phyloP scores from a whole-genome alignment of 2,797 vertebrate species.

The Amniataba percoides region DNA sequence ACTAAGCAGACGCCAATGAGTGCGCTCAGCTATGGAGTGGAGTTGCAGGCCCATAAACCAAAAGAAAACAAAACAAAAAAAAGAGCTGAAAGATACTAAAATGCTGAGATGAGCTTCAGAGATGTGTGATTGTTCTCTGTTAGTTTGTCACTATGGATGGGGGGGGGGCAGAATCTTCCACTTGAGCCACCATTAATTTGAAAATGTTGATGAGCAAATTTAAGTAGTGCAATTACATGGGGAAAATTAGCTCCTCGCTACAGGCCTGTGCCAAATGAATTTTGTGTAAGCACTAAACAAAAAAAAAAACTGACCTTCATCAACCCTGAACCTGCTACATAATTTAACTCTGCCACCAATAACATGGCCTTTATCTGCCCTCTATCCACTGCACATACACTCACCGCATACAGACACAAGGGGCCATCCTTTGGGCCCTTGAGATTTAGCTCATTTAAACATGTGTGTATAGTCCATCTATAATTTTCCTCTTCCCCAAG shows the following conservation, averaged over 20 bases:
- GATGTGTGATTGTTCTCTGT: neutral
- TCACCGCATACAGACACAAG: slow-evolving; percentile 6
- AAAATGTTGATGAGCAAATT: slow-evolving; percentile 34
- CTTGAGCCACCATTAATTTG: neutral
- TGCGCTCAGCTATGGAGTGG: neutral
- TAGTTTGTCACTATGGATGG: too few relatives aligned
- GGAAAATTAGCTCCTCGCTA: neutral
- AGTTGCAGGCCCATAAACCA: neutral
- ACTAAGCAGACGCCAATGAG: neutral
- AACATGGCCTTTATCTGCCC: slow-evolving; percentile 10
- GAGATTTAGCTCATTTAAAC: slow-evolving; percentile 34
- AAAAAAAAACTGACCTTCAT: slow-evolving; percentile 17
- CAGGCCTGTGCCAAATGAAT: neutral
- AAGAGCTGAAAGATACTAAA: neutral
- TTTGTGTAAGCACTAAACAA: slow-evolving; percentile 18
- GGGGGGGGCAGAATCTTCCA: neutral
- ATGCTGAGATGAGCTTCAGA: neutral
- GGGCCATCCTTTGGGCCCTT: slow-evolving; percentile 16
- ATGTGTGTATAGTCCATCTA: slow-evolving; percentile 31
- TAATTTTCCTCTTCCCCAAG: slow-evolving; percentile 32
- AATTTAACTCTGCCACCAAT: slow-evolving; percentile 6
- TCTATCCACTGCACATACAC: neutral
- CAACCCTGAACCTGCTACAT: neutral
- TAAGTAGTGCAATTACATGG: slow-evolving; percentile 27
- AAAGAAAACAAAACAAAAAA: neutral